These are phyloP conservation scores for Equus quagga DNA, from an alignment of 2,113 vertebrate genomes.

Conservation along the genomic window DNA sequence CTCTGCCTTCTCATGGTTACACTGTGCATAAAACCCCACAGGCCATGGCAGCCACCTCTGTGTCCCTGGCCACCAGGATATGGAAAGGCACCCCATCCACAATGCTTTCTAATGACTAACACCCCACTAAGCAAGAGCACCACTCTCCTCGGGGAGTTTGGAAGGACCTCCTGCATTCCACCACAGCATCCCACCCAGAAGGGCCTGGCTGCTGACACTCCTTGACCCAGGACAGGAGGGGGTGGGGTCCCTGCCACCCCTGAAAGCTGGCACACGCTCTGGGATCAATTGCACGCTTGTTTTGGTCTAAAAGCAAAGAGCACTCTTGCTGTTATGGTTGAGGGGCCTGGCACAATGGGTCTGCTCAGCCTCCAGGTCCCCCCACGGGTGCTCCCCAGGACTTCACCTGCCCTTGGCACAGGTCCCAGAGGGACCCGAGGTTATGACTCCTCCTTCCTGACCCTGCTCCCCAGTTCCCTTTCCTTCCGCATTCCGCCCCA, in stretches of 20 bases:
- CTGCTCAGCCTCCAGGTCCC: background rate
- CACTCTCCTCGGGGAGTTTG: background rate
- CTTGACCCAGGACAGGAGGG: background rate
- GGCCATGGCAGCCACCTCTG: accelerated
- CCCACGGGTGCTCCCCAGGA: background rate
- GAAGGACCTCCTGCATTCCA: background rate
- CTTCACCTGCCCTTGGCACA: background rate
- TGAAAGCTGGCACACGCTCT: accelerated
- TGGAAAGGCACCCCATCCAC: accelerated
- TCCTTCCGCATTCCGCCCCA: accelerated
- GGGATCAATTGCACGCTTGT: background rate
- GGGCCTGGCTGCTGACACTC: accelerated
- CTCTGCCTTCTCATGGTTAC: accelerated
- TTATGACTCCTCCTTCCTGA: background rate
- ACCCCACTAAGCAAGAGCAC: accelerated
- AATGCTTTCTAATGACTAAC: background rate
- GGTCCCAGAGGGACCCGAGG: background rate
- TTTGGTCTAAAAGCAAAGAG: background rate
- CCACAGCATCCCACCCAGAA: background rate
- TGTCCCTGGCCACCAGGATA: accelerated
- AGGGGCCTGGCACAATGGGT: too few species aligned
- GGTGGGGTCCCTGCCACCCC: background rate
- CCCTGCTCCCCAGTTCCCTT: background rate
- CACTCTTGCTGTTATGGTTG: background rate
- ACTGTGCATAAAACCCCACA: accelerated